Conservation (phyloP, 30 jellyfish, hydroid and myxozoan genomes). For the Aurelia aurita region DNA sequence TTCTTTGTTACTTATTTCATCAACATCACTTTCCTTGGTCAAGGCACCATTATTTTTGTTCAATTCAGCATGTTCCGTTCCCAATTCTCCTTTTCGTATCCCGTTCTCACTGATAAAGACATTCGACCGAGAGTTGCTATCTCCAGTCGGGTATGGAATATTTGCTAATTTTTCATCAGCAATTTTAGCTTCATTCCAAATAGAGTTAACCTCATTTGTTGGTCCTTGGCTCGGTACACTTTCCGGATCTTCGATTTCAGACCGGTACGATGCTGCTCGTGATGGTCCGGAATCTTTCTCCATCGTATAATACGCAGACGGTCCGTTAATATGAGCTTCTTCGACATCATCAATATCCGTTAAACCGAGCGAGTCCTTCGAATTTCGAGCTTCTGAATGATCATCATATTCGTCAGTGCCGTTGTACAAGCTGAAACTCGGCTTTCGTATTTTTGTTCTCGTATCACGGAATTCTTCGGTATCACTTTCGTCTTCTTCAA, state of each 20-base stretch:
- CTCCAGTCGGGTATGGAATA: conserved; percentile 22
- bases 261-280: conserved; percentile 4
- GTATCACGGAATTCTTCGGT: conserved; percentile 15
- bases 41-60: neutral
- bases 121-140: conserved; percentile 3
- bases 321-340: conserved; percentile 66
- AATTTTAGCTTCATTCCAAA: conserved; percentile 25
- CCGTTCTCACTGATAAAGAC: conserved; percentile 52
- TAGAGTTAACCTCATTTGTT: conserved; percentile 14
- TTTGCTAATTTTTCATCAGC: conserved; percentile 31
- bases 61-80: neutral
- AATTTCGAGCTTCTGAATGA: neutral
- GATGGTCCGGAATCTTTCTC: conserved; percentile 2
- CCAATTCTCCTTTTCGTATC: conserved; percentile 12
- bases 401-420: conserved; percentile 56
- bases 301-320: conserved; percentile 62
- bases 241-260: conserved; percentile 68
- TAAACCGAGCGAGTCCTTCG: conserved; percentile 57
- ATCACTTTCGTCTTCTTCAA: conserved; percentile 15
- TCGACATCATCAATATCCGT: conserved; percentile 17
- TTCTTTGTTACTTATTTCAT: no score
- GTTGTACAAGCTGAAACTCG: conserved; percentile 31
- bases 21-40: no score
- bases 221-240: neutral
- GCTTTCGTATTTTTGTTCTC: conserved; percentile 45